Base-by-base conservation (phyloP, 2,888 invertebrate genomes). In the Trachelus troglodyta region DNA sequence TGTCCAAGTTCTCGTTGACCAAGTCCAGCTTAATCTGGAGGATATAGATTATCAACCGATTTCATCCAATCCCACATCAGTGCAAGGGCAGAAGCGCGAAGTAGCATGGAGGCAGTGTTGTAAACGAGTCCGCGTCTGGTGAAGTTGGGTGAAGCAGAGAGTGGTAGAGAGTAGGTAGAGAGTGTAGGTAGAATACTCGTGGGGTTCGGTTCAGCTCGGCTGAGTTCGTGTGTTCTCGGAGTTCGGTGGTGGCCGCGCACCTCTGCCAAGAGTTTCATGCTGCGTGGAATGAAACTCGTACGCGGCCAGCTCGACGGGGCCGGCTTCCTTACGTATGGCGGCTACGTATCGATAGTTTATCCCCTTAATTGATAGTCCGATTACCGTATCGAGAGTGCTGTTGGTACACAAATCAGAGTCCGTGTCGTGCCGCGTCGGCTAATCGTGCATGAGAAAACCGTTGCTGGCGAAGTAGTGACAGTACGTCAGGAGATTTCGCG, bases 221-320 rank as follows among this genome's bases (percentile, higher is more conserved):
- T 68, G 75, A 69, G 76, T 77, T 88, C 89, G 89, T 84, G 83
- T 78, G 78, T 86, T 82, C 85, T 79, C 89, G 89, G 76, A 76
- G 78, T 78, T 80, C 82, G 87, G 84, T 83, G 85, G 86, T 88
- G 87, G 87, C 87, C 88, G 89, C 89, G 89, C 88, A 90, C 87
- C 89, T 88, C 87, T 85, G 87, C 81, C 85, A 83, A 83, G 86
- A 88, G 89, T 89, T 89, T 87, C 88, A 88, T 85, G 89, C 89
- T 89, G 89, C 89, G 88, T 89, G 87, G 87, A 89, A 89, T 87
- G 89, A 89, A 89, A 89, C 89, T 89, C 88, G 89, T 88, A 88
- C 88, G 88, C 89, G 90, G 89, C 88, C 89, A 86, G 90, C 87
- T 89, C 89, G 86, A 86, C 85, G 87, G 85, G 87, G 85, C 85